These are phyloP conservation scores for Mastacembelus armatus DNA, from an alignment of 2,797 vertebrate species.

Conservation along the genomic window DNA sequence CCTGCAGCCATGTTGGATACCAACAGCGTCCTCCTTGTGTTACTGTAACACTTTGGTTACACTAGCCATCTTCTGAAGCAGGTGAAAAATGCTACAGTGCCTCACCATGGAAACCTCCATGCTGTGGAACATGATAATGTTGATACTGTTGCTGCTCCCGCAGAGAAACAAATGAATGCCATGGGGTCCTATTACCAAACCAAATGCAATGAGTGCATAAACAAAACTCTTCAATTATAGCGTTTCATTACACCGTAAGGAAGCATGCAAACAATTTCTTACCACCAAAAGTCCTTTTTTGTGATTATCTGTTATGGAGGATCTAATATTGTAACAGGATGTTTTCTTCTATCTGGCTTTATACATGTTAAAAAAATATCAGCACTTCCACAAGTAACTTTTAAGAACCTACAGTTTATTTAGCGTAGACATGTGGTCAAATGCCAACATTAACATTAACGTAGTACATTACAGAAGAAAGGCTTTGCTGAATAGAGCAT, in stretches of 20 bases:
- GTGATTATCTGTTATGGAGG: neutral
- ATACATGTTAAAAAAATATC: neutral
- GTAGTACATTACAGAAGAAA: too few species aligned
- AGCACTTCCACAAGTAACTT: neutral
- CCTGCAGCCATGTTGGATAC: conserved; percentile 21
- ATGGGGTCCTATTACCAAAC: conserved; percentile 38
- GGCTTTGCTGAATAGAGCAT: too few species aligned
- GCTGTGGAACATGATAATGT: conserved; percentile 53
- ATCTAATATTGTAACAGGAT: neutral
- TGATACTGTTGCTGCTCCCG: conserved; percentile 46
- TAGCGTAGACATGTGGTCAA: neutral
- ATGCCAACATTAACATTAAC: too few species aligned
- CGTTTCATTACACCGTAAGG: neutral
- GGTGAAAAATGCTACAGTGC: conserved; percentile 45
- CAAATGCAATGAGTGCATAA: conserved; percentile 4
- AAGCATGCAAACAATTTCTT: neutral
- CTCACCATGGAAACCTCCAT: conserved; percentile 59
- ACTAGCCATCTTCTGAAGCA: conserved; percentile 1
- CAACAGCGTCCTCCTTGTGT: neutral
- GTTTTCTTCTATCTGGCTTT: neutral
- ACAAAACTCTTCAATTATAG: neutral
- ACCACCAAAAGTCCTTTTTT: neutral
- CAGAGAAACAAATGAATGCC: conserved; percentile 25
- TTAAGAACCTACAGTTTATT: neutral
- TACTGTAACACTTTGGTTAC: neutral